Conservation (phyloP, 2,888 invertebrate species). For the Coleophora deauratella region DNA sequence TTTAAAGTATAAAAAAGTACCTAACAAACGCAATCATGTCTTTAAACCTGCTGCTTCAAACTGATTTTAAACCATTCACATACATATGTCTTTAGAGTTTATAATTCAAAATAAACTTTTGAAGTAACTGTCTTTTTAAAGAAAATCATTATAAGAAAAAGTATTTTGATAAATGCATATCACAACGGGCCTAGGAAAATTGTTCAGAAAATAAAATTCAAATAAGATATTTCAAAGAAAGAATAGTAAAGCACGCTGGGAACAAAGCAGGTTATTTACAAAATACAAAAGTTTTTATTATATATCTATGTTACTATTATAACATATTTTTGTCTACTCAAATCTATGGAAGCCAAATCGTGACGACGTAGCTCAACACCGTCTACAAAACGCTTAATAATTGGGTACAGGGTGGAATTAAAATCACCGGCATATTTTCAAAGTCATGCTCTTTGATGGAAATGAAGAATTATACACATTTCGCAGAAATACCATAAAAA, state of each 20-base stretch:
- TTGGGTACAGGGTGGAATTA: conserved; percentile 17
- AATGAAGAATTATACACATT: too few relatives aligned
- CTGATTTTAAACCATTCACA: conserved; percentile 31
- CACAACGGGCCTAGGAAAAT: conserved; percentile 34
- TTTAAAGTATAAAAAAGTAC: conserved; percentile 39
- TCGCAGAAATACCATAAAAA: too few relatives aligned
- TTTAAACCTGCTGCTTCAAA: conserved; percentile 64
- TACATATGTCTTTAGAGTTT: conserved; percentile 9
- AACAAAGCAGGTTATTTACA: conserved; percentile 1
- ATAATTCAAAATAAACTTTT: conserved; percentile 11
- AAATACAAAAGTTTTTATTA: conserved; percentile 8
- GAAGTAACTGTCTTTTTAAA: conserved; percentile 31
- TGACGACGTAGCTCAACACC: conserved; percentile 43
- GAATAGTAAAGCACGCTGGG: conserved; percentile 1
- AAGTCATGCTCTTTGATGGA: too few relatives aligned
- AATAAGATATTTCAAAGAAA: conserved; percentile 5
- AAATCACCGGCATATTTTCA: too few relatives aligned
- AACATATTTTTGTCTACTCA: conserved; percentile 35
- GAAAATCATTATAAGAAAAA: conserved; percentile 6
- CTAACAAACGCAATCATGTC: conserved; percentile 54
- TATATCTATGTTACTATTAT: conserved; percentile 19
- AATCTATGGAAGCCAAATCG: conserved; percentile 69
- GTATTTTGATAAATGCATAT: conserved; percentile 45
- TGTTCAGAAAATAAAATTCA: too few relatives aligned
- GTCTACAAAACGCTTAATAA: conserved; percentile 43